Evolutionary conservation across 2,113 vertebrate genomes (phyloP), one percentile per base, ranked within the genome.

Genomic region (Taxidea taxus): DNA sequence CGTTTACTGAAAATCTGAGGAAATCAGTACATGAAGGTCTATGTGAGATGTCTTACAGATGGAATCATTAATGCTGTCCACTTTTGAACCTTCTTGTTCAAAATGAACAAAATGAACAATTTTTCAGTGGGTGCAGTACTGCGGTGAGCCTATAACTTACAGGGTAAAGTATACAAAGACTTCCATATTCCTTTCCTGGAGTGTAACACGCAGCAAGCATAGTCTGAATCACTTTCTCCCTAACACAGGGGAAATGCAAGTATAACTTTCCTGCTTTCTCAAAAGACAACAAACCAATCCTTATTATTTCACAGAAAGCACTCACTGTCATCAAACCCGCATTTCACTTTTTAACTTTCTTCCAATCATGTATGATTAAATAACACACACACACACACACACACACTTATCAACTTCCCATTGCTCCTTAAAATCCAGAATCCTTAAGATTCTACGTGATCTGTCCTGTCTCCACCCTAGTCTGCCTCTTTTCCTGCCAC

Each of bases 371-470:
- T 88, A 74, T 14, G 87, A 86, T 23, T 88, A 56, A 77, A 44
- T 84, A 70, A 77, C 29, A n/a, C 3, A 15, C 37, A 72, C n/a
- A 14, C 11, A 12, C 68, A 42, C 37, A 74, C 37, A 25, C 68
- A 72, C 37, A 39, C 68, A 21, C 54, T 75, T 16, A 56, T 13
- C 70, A 80, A 94, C 39, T 86, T 93, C 29, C 25, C n/a, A 64
- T 11, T 93, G 49, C 29, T 95, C 8, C 90, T 95, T 90, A 91
- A 87, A 89, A 81, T 44, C 39, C 47, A 31, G 96, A 92, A 21
- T 78, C 44, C 15, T 75, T 44, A 77, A 16, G 84, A 39, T 37
- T 34, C 83, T 34, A 49, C 3, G 31, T 4, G 16, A 83, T 27
- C 37, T 62, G 37, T 12, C 23, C 3, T 4, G 18, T 9, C 12